phyloP scores from a whole-genome alignment of 1,140 invertebrate species.

The Diplogasteroides magnus region DNA sequence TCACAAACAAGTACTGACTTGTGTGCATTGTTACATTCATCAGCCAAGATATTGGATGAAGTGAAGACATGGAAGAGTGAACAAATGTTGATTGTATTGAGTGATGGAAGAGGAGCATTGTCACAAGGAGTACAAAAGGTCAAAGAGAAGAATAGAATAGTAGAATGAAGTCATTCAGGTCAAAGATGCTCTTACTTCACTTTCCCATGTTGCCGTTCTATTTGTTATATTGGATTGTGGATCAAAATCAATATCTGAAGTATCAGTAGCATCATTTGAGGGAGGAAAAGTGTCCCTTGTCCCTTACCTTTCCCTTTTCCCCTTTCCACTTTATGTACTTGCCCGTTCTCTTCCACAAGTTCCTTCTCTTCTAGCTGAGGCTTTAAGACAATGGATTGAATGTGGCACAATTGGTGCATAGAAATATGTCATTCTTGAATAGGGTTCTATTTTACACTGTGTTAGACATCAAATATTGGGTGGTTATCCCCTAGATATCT shows the following conservation, averaged over 20 bases:
- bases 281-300: slow-evolving; percentile 58
- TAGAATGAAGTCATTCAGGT: slow-evolving; percentile 5
- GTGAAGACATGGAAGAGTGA: slow-evolving; percentile 51
- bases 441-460: too few species aligned
- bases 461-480: too few species aligned
- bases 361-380: slow-evolving; percentile 84
- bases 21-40: slow-evolving; percentile 65
- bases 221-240: slow-evolving; percentile 94
- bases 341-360: slow-evolving; percentile 78
- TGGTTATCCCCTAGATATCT: too few species aligned
- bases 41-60: slow-evolving; percentile 12
- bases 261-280: slow-evolving; percentile 63
- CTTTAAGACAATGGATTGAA: slow-evolving; percentile 95
- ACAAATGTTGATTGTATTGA: slow-evolving; percentile 83
- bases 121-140: slow-evolving; percentile 78
- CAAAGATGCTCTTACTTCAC: background rate
- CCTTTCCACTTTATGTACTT: slow-evolving; percentile 97
- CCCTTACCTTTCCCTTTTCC: slow-evolving; percentile 86
- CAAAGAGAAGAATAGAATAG: slow-evolving; percentile 58
- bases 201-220: slow-evolving; percentile 72
- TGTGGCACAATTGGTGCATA: too few species aligned
- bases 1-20: slow-evolving; percentile 63
- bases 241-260: slow-evolving; percentile 86
- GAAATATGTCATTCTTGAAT: too few species aligned
- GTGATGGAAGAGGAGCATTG: slow-evolving; percentile 86